phyloP scores from a whole-genome alignment of 2,888 invertebrate genomes.

The Steromphala cineraria region DNA sequence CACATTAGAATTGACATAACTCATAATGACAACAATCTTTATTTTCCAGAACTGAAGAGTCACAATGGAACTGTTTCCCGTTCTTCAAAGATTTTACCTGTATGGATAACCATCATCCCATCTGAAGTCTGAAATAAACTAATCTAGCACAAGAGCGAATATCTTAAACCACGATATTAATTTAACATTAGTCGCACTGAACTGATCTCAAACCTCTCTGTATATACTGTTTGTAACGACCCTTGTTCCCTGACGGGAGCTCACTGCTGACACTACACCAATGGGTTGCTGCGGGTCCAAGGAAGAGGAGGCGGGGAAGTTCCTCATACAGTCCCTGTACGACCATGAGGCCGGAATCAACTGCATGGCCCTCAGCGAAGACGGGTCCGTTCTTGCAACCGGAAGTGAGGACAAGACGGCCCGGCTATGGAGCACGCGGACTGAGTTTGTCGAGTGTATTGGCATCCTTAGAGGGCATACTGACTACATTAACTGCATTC shows the following conservation, averaged over 20 bases:
- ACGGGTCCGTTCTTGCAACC: conserved; percentile 76
- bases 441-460: conserved; percentile 76
- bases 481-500: conserved; percentile 77
- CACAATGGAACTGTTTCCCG: neutral
- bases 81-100: neutral
- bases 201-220: neutral
- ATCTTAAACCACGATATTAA: no score
- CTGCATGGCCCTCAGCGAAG: conserved; percentile 77
- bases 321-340: conserved; percentile 65
- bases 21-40: no score
- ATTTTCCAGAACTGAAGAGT: no score
- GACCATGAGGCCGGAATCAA: conserved; percentile 77
- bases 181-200: neutral
- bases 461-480: conserved; percentile 76
- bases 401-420: conserved; percentile 77
- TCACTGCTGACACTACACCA: neutral
- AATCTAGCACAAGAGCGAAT: no score
- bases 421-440: conserved; percentile 77
- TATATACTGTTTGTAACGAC: neutral
- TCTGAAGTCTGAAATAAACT: no score
- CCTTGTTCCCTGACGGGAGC: neutral
- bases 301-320: conserved; percentile 51
- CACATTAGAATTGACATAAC: no score
- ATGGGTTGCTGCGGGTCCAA: conserved; percentile 67
- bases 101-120: neutral